Percentiles rank a stretch among this genome's conserved stretches.
These are phyloP conservation scores for Himalopsyche kuldschensis DNA, from an alignment of 2,888 invertebrate species.

Conservation along the genomic window DNA sequence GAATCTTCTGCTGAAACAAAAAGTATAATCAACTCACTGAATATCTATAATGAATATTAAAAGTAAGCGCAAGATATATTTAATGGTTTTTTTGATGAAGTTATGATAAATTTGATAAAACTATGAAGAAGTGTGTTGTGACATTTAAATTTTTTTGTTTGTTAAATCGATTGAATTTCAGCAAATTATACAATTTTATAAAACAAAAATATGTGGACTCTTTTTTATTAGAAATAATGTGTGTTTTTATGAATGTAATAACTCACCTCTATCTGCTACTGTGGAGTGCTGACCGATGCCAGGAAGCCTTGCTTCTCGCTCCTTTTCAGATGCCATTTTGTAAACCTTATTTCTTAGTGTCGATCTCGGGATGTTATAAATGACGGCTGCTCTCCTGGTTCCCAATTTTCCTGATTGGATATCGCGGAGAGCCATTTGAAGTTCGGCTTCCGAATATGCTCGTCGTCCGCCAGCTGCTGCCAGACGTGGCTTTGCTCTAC, in stretches of 20 bases:
- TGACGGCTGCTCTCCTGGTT: constrained; percentile 88
- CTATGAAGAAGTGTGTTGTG: too few relatives aligned
- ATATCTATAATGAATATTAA: too few relatives aligned
- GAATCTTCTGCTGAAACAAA: constrained; percentile 50
- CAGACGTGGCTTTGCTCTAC: constrained; percentile 69
- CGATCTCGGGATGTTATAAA: constrained; percentile 95
- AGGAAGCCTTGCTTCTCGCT: constrained; percentile 64
- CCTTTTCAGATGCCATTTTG: constrained; percentile 75
- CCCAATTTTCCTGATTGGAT: constrained; percentile 92
- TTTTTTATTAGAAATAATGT: not conserved
- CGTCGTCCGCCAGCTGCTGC: constrained; percentile 69
- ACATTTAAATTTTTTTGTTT: not conserved
- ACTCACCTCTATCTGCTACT: constrained; percentile 44
- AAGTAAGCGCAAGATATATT: too few relatives aligned
- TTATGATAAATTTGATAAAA: not conserved
- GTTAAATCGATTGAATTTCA: not conserved
- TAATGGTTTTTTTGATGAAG: too few relatives aligned
- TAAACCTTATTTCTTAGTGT: constrained; percentile 95
- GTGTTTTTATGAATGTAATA: too few relatives aligned
- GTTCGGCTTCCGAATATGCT: constrained; percentile 93
- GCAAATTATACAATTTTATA: not conserved
- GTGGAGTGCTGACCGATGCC: constrained; percentile 43
- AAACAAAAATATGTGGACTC: not conserved
- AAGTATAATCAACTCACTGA: constrained; percentile 22
- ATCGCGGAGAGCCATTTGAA: constrained; percentile 90